A percentile compares a stretch with the other conserved stretches of the same genome.
phyloP scores from a whole-genome alignment of 2,888 invertebrate genomes.

The Urechis unicinctus region DNA sequence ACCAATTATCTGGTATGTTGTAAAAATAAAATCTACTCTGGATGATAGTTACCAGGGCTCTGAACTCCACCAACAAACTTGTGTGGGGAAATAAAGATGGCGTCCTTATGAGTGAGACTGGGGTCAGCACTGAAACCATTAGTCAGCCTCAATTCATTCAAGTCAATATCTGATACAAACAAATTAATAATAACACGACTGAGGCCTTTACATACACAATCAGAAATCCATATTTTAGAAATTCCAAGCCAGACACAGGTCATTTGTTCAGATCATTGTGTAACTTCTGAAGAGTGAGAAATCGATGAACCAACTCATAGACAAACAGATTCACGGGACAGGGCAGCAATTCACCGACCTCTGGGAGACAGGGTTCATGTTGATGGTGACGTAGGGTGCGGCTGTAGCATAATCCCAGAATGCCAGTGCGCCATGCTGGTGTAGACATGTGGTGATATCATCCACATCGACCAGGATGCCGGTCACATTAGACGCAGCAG shows the following conservation, averaged over 20 bases:
- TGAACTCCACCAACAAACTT: constrained; percentile 87
- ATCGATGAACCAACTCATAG: not conserved
- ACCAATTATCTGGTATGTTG: too few species aligned
- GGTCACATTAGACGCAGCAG: constrained; percentile 81
- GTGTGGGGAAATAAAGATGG: constrained; percentile 80
- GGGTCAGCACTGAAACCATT: constrained; percentile 13
- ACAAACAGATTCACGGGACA: not conserved
- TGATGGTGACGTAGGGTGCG: constrained; percentile 68
- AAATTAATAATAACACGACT: too few species aligned
- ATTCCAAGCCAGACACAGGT: too few species aligned
- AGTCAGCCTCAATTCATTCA: not conserved
- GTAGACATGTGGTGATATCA: constrained; percentile 71
- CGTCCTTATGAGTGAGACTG: constrained; percentile 70
- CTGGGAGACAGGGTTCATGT: constrained; percentile 74
- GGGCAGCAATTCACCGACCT: constrained; percentile 54
- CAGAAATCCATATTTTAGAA: too few species aligned
- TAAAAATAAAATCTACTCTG: not conserved
- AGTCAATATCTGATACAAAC: too few species aligned
- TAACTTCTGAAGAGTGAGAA: too few species aligned
- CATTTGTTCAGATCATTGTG: too few species aligned
- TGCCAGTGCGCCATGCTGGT: constrained; percentile 74
- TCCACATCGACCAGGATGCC: constrained; percentile 80
- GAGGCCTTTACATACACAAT: too few species aligned
- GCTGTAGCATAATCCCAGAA: constrained; percentile 88
- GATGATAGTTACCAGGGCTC: constrained; percentile 61